These are phyloP conservation scores for Micrasema minimum DNA, from an alignment of 1,140 invertebrate genomes.

Conservation along the genomic window DNA sequence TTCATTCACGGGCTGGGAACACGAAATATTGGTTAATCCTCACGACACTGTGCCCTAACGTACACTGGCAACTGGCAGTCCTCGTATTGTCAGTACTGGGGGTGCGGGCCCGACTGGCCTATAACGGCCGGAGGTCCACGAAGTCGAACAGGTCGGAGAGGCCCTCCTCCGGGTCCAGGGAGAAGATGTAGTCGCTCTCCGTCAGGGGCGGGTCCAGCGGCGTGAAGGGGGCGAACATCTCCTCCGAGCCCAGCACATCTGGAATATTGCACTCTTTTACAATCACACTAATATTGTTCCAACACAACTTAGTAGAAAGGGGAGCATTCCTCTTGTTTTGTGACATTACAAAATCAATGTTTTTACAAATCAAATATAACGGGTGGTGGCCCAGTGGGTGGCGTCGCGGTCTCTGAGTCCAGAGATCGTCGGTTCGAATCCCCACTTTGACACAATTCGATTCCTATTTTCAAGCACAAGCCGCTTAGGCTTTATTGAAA, in stretches of 20 bases:
- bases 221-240: slow-evolving; percentile 75
- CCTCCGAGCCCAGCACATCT: slow-evolving; percentile 42
- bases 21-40: background rate
- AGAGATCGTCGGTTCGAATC: too few relatives aligned
- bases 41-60: too few relatives aligned
- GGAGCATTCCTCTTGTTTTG: too few relatives aligned
- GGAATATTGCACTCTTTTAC: slow-evolving; percentile 15
- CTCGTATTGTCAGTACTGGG: background rate
- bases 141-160: slow-evolving; percentile 89
- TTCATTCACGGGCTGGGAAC: slow-evolving; percentile 24
- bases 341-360: too few relatives aligned
- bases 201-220: slow-evolving; percentile 83
- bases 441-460: too few relatives aligned
- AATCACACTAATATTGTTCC: background rate
- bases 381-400: too few relatives aligned
- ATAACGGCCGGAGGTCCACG: slow-evolving; percentile 58
- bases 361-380: too few relatives aligned
- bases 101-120: too few relatives aligned
- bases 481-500: too few relatives aligned
- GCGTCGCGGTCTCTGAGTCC: too few relatives aligned
- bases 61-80: too few relatives aligned
- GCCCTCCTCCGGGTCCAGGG: slow-evolving; percentile 83
- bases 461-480: too few relatives aligned
- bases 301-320: background rate
- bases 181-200: slow-evolving; percentile 86